These are phyloP conservation scores for Cheirogaleus medius DNA, from an alignment of 2,113 vertebrate genomes.

Conservation along the genomic window DNA sequence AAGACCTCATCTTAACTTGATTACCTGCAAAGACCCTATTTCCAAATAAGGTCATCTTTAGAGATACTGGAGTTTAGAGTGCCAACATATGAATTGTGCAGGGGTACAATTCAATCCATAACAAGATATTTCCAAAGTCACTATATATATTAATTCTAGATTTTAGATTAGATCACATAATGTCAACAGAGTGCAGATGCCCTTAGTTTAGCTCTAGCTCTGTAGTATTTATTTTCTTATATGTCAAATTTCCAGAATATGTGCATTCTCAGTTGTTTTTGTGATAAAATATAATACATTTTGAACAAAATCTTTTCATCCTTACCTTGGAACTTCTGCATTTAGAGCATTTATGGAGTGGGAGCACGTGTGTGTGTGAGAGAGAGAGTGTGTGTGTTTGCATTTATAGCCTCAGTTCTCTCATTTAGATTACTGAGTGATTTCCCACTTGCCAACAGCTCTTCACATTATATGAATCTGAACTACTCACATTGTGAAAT, in stretches of 20 bases:
- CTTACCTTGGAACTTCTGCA: neutral
- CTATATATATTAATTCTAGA: neutral
- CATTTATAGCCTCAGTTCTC: neutral
- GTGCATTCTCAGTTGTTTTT: neutral
- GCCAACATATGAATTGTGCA: neutral
- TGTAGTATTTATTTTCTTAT: constrained; percentile 8
- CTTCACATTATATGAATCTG: constrained; percentile 55
- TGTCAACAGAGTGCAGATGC: neutral
- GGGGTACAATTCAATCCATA: neutral
- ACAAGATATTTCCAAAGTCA: neutral
- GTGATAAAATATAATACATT: neutral
- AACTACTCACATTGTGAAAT: constrained; percentile 60
- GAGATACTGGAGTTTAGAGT: neutral
- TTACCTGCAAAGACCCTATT: neutral
- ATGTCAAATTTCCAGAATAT: neutral
- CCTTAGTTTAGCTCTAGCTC: neutral
- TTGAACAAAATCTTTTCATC: neutral
- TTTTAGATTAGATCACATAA: neutral
- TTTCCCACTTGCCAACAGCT: constrained; percentile 60
- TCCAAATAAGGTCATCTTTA: neutral
- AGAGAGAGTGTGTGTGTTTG: neutral
- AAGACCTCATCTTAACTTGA: neutral
- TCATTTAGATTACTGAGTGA: constrained; percentile 46
- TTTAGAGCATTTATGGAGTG: neutral
- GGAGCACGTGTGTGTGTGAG: neutral